Evolutionary conservation across 30 jellyfish, hydroid and myxozoan species (phyloP).

Genomic region (Aurelia aurita): DNA sequence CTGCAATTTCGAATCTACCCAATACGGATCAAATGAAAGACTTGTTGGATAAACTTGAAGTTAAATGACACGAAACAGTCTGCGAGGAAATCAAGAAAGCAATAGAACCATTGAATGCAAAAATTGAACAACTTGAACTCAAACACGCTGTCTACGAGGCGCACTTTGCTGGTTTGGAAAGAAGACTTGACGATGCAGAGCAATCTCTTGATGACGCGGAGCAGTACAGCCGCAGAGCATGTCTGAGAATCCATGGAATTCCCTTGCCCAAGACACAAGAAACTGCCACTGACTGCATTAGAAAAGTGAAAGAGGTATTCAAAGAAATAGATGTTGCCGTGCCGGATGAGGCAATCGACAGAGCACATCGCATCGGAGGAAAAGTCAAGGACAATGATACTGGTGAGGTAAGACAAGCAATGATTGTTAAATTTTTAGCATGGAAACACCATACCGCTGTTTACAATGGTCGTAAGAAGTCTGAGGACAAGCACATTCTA

Average conservation of each 20-base stretch:
- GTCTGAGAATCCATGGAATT: slow-evolving; percentile 6
- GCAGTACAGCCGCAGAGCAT: neutral
- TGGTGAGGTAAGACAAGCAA: too few species aligned
- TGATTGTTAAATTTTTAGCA: too few species aligned
- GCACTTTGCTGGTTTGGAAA: slow-evolving; percentile 7
- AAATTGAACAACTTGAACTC: slow-evolving; percentile 2
- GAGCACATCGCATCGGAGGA: too few species aligned
- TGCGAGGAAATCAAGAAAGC: neutral
- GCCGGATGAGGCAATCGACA: too few species aligned
- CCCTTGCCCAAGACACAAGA: neutral
- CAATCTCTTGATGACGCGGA: neutral
- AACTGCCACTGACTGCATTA: slow-evolving; percentile 10
- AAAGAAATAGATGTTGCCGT: neutral
- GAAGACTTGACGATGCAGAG: neutral
- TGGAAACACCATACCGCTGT: too few species aligned
- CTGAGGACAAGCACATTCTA: too few species aligned
- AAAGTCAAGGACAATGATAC: too few species aligned
- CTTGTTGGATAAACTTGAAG: too few species aligned
- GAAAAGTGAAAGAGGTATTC: neutral
- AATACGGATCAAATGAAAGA: too few species aligned
- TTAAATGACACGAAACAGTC: too few species aligned
- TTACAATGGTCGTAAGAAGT: too few species aligned
- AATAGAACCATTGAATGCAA: neutral
- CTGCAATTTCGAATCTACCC: too few species aligned
- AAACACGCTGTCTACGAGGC: neutral